Evolutionary conservation across 2,797 vertebrate genomes (phyloP), one percentile per base, ranked within the genome.

Genomic region (Lindbergichthys nudifrons): DNA sequence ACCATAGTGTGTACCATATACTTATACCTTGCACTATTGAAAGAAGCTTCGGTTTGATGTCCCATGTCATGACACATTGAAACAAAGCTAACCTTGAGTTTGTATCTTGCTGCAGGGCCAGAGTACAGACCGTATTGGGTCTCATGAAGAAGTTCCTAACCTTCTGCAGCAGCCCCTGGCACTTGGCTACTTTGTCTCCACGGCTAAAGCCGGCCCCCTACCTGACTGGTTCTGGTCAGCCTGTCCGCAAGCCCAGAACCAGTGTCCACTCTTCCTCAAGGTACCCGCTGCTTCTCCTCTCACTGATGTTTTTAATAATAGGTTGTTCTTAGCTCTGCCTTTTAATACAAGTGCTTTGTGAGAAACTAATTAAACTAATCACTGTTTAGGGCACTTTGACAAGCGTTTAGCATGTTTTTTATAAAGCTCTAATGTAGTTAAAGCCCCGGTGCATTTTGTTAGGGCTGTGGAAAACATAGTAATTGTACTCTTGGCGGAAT

Each of bases 181-280:
- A 84, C 96, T 99, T 2, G 98, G 98, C 79, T 99, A 99, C 93
- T 98, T 98, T 81, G 97, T 99, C 87, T 99, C 97, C 82, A 99
- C 98, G 77, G 98, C 97, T 88, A 98, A 98, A 96, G 96, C 97
- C 56, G 97, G 97, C 89, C 97, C 97, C 0, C 96, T 99, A 92
- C 98, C 98, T 53, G 97, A 98, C 94, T 99, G 97, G 97, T 99
- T 99, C 94, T 99, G 98, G 97, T 97, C 98, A 47, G 96, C 97
- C 64, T 99, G 98, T 93, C 98, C 97, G 87, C 97, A 99, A 96
- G 98, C 98, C 93, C 96, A 98, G 96, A 97, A 98, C 95, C 98
- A 99, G 93, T 99, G 98, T 94, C 98, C 97, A 73, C 96, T 99
- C 88, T 99, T 98, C 92, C 97, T 99, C 93, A 99, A 99, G 97